A percentile compares a stretch with the other conserved stretches of the same genome.
Conservation (phyloP, 2,797 vertebrate species). For the Antennarius maculatus region DNA sequence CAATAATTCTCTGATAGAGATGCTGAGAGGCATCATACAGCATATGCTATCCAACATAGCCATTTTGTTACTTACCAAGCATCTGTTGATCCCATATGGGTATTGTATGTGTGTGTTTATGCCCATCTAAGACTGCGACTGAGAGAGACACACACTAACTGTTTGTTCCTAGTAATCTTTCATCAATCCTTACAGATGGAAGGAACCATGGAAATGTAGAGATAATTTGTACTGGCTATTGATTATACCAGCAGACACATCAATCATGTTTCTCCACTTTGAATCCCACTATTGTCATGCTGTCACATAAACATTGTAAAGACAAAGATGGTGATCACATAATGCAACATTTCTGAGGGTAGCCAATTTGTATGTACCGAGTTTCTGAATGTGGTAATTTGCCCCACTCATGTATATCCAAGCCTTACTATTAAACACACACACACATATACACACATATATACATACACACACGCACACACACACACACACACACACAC, state of each 20-base stretch:
- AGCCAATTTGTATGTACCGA: conserved; percentile 28
- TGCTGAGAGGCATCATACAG: conserved; percentile 59
- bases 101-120: conserved; percentile 50
- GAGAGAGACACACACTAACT: conserved; percentile 37
- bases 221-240: conserved; percentile 71
- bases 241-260: conserved; percentile 67
- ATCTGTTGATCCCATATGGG: conserved; percentile 79
- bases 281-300: conserved; percentile 29
- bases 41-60: conserved; percentile 76
- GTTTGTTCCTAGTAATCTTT: conserved; percentile 68
- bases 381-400: conserved; percentile 25
- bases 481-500: too few species aligned
- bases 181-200: conserved; percentile 71
- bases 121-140: conserved; percentile 36
- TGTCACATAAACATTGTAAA: conserved; percentile 30
- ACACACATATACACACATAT: not conserved
- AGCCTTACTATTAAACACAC: conserved; percentile 1
- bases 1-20: conserved; percentile 59
- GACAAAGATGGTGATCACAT: conserved; percentile 40
- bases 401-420: conserved; percentile 16
- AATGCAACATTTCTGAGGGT: conserved; percentile 9
- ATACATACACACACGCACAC: not conserved
- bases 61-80: conserved; percentile 74
- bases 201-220: conserved; percentile 47
- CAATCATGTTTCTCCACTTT: conserved; percentile 56